A percentile compares a stretch with the other conserved stretches of the same genome.
Conservation (phyloP, 1,140 invertebrate species). For the Conopomorpha cramerella region DNA sequence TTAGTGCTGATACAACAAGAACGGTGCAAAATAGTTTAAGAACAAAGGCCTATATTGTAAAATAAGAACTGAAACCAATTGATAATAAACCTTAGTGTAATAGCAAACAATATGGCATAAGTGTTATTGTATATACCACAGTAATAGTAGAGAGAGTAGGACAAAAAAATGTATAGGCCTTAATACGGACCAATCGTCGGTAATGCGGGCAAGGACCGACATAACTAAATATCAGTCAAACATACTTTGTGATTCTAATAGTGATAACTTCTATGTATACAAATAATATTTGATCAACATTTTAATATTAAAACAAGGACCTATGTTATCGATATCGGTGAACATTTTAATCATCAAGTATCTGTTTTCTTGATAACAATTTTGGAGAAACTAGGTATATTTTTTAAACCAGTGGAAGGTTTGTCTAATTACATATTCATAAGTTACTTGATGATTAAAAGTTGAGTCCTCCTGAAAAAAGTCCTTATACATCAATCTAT, state of each 20-base stretch:
- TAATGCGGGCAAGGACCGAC: conserved; percentile 21
- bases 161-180: conserved; percentile 16
- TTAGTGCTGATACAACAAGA: not conserved
- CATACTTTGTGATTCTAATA: not conserved
- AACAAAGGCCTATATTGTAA: not conserved
- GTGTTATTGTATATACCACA: not conserved
- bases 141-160: not conserved
- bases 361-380: no score
- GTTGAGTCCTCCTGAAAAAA: no score
- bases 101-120: no score
- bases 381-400: no score
- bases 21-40: not conserved
- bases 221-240: conserved; percentile 3
- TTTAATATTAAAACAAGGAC: not conserved
- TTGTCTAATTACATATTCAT: no score
- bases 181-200: conserved; percentile 38
- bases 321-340: conserved; percentile 17
- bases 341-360: conserved; percentile 8
- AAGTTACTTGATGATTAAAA: no score
- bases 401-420: no score
- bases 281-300: not conserved
- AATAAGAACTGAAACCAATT: conserved; percentile 21
- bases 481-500: no score
- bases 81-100: conserved; percentile 1
- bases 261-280: not conserved